Base-by-base conservation (phyloP, 2,888 invertebrate species). In the Meteorus colon region DNA sequence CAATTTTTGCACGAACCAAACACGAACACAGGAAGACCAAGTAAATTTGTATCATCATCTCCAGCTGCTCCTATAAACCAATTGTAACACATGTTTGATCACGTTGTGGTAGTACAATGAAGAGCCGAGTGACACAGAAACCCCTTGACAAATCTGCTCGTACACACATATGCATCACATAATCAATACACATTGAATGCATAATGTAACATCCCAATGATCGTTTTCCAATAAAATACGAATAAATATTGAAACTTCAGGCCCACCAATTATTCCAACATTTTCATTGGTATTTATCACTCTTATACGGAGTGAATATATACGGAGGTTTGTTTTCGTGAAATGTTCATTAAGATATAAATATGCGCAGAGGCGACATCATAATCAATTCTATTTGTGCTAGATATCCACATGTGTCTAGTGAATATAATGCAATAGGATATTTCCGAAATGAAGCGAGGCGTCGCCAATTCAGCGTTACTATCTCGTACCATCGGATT, bases 11-110 rank as follows among this genome's bases (percentile, higher is more conserved):
- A 74, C 86, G 85, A 45, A 86, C 89, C 74, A 84, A 85, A 81
- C 87, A 88, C 67, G 89, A 82, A 86, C 87, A 88, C 72, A 89
- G 81, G 75, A 89, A 82, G 81, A 89, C 77, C 82, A 89, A 81
- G 81, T 87, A 88, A 80, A 86, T 84, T 77, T 87, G 87, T 80
- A 88, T 87, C 89, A 89, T 89, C 81, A 86, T 88, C 82, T 84
- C 84, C 80, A 78, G 77, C 76, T 81, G 55, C n/a, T n/a, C 76
- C 76, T 76, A 41, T 51, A 76, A 76, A 45, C 48, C 45, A 34
- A 65, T 73, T 51, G 14, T 6, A 51, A 75, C 55, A 66, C 14
- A 66, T 66, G 55, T 63, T 63, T 71, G n/a, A 71, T 62, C 27
- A 73, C 55, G n/a, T 48, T 65, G 37, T 65, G 16, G 2, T 63